These are phyloP conservation scores for Nematolebias whitei DNA, from an alignment of 2,113 vertebrate species.

Conservation along the genomic window DNA sequence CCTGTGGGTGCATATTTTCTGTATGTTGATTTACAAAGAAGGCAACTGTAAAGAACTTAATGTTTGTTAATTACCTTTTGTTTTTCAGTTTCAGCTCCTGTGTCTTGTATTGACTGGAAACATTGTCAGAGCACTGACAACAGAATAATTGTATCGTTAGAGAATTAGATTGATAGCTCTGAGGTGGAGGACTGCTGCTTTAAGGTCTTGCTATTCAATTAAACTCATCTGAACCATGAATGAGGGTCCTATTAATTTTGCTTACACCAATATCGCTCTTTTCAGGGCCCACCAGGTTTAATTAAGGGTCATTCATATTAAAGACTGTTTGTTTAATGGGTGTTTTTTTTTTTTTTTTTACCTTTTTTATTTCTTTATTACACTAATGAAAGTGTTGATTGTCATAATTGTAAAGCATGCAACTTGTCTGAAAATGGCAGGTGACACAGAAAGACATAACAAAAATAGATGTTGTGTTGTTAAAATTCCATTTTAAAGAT, in stretches of 20 bases:
- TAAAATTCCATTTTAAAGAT: constrained; percentile 1
- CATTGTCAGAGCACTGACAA: constrained; percentile 26
- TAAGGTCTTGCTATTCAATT: constrained; percentile 52
- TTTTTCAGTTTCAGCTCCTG: constrained; percentile 33
- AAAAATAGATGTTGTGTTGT: neutral
- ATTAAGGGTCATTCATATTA: constrained; percentile 11
- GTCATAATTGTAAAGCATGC: neutral
- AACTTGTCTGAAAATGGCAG: neutral
- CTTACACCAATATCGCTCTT: constrained; percentile 34
- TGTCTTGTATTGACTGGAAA: constrained; percentile 31
- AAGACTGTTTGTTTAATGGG: neutral
- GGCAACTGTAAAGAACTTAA: constrained; percentile 8
- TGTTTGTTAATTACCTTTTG: constrained; percentile 46
- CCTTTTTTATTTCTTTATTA: neutral
- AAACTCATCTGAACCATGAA: constrained; percentile 51
- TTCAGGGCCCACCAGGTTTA: constrained; percentile 3
- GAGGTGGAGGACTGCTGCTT: constrained; percentile 42
- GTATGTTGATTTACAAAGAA: constrained; percentile 5
- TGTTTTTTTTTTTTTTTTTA: neutral
- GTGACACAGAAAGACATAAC: constrained; percentile 1
- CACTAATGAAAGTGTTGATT: neutral
- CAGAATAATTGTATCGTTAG: constrained; percentile 54
- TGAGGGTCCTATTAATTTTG: constrained; percentile 57
- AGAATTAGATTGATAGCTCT: constrained; percentile 45
- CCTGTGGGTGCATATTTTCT: constrained; percentile 8